Evolutionary conservation across 1,140 invertebrate genomes (phyloP).

Genomic region (Lucilia sericata): DNA sequence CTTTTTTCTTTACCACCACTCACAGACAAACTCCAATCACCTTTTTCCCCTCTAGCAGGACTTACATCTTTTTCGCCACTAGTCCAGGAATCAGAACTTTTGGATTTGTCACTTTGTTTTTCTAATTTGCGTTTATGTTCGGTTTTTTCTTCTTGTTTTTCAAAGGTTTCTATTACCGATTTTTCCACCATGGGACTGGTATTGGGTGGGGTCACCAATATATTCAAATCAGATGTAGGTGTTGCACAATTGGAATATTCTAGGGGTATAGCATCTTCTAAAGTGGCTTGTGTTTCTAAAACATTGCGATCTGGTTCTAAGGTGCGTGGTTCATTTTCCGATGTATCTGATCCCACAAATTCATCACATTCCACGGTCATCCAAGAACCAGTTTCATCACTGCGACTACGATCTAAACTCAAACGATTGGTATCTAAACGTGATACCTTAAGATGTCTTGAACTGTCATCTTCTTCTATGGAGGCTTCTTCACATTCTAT

Average conservation of each 20-base stretch:
- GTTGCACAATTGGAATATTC: slow-evolving; percentile 65
- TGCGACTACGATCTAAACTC: slow-evolving; percentile 69
- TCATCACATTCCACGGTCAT: slow-evolving; percentile 75
- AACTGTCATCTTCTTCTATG: slow-evolving; percentile 64
- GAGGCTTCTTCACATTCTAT: slow-evolving; percentile 66
- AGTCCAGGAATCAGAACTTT: slow-evolving; percentile 76
- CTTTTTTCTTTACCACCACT: slow-evolving; percentile 72
- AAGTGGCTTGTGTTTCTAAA: slow-evolving; percentile 62
- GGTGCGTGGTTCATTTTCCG: slow-evolving; percentile 67
- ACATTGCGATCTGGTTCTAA: slow-evolving; percentile 63
- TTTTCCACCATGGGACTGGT: slow-evolving; percentile 64
- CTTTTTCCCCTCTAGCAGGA: slow-evolving; percentile 63
- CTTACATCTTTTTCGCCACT: slow-evolving; percentile 73
- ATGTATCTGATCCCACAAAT: slow-evolving; percentile 70
- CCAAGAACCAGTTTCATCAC: slow-evolving; percentile 74
- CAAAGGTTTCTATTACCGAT: slow-evolving; percentile 61
- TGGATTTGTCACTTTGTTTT: slow-evolving; percentile 75
- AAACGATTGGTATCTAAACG: slow-evolving; percentile 61
- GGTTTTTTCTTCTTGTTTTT: slow-evolving; percentile 51
- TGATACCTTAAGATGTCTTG: slow-evolving; percentile 59
- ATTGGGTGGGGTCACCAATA: slow-evolving; percentile 63
- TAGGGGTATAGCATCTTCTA: slow-evolving; percentile 63
- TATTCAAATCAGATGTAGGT: slow-evolving; percentile 63
- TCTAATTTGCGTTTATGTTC: slow-evolving; percentile 67
- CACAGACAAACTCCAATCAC: slow-evolving; percentile 69